These are phyloP conservation scores for Ellobius talpinus DNA, from an alignment of 2,113 vertebrate species.

Conservation along the genomic window DNA sequence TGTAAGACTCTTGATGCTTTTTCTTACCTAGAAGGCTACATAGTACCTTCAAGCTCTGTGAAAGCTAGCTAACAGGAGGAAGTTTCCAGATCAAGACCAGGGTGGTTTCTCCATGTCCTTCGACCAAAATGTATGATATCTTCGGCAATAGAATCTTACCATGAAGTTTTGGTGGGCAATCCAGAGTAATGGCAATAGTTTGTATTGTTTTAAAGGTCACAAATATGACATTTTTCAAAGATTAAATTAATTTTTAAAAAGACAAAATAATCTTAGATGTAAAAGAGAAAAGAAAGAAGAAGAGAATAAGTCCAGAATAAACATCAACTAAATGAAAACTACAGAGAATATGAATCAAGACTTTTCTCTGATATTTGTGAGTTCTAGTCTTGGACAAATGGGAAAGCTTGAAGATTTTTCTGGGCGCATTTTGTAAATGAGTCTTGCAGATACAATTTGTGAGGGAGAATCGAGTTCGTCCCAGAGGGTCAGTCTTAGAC, in stretches of 20 bases:
- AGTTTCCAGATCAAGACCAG: not conserved
- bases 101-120: not conserved
- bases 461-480: not conserved
- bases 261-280: not conserved
- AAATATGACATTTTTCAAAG: not conserved
- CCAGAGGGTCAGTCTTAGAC: not conserved
- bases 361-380: constrained; percentile 33
- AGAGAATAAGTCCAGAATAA: not conserved
- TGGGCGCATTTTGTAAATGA: not conserved
- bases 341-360: not conserved
- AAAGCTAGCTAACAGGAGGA: not conserved
- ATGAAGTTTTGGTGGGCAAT: not conserved
- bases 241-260: not conserved
- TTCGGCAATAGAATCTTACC: not conserved
- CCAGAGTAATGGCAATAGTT: not conserved
- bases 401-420: not conserved
- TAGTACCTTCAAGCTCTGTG: not conserved
- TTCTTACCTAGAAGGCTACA: not conserved
- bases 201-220: not conserved
- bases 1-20: not conserved
- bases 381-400: not conserved
- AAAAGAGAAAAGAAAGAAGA: not conserved
- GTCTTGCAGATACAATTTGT: not conserved
- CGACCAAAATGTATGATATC: not conserved
- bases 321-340: not conserved